A percentile compares a stretch with the other conserved stretches of the same genome.
These are phyloP conservation scores for Neoaliturus tenellus DNA, from an alignment of 2,888 invertebrate species.

Conservation along the genomic window DNA sequence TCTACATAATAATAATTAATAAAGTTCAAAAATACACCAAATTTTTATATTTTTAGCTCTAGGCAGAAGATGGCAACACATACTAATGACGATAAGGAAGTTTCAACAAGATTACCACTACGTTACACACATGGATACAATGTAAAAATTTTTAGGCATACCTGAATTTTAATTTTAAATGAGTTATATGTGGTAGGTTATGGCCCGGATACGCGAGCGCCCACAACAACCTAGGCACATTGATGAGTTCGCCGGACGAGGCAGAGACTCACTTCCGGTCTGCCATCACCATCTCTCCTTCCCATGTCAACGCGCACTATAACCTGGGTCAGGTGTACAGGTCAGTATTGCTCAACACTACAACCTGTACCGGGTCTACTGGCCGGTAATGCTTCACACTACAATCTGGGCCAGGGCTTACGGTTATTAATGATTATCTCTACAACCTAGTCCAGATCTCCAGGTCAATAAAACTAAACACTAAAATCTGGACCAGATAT, in stretches of 20 bases:
- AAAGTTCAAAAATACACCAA: too few species aligned
- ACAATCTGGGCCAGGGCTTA: slow-evolving; percentile 88
- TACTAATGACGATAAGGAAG: too few species aligned
- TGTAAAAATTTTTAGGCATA: too few species aligned
- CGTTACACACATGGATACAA: too few species aligned
- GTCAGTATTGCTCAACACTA: too few species aligned
- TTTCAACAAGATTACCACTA: too few species aligned
- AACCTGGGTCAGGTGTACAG: slow-evolving; percentile 90
- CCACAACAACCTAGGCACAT: slow-evolving; percentile 90
- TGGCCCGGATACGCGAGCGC: slow-evolving; percentile 92
- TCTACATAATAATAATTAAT: too few species aligned
- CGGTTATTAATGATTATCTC: slow-evolving; percentile 75
- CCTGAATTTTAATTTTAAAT: too few species aligned
- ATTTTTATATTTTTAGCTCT: too few species aligned
- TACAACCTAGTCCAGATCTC: background rate
- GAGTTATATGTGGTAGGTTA: slow-evolving; percentile 79
- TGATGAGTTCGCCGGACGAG: slow-evolving; percentile 79
- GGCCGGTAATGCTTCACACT: slow-evolving; percentile 92
- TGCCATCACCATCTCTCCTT: slow-evolving; percentile 83
- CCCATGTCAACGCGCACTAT: slow-evolving; percentile 89
- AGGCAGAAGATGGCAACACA: too few species aligned
- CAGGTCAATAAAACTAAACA: background rate
- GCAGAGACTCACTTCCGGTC: slow-evolving; percentile 87
- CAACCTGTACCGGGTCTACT: too few species aligned
- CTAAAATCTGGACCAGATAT: too few species aligned